A percentile compares a stretch with the other conserved stretches of the same genome.
Evolutionary conservation across 2,797 vertebrate species (phyloP).

Genomic region (Pseudotriccus pelzelni): DNA sequence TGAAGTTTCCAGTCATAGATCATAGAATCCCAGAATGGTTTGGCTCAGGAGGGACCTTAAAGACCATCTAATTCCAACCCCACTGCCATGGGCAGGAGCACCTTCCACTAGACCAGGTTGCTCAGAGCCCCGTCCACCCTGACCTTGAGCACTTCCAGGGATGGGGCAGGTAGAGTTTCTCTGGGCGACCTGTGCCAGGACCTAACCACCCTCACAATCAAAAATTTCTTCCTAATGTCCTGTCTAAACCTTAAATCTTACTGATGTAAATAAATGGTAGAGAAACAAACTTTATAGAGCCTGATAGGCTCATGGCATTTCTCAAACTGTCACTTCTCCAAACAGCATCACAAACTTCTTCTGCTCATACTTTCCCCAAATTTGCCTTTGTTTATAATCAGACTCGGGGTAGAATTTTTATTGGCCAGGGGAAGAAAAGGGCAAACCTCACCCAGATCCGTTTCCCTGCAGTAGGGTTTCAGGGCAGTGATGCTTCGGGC

Average conservation of each 20-base stretch:
- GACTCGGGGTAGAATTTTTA: background rate
- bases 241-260: background rate
- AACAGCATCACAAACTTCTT: accelerated
- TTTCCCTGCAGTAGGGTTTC: background rate
- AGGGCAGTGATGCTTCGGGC: accelerated
- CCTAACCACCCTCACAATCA: accelerated
- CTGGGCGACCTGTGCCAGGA: background rate
- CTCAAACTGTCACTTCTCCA: accelerated
- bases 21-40: background rate
- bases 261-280: background rate
- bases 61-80: accelerated
- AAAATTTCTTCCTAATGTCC: background rate
- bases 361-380: background rate
- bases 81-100: background rate
- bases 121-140: background rate
- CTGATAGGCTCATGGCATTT: background rate
- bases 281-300: background rate
- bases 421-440: accelerated
- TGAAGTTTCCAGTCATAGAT: background rate
- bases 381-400: background rate
- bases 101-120: accelerated
- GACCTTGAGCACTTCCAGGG: background rate
- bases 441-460: background rate
- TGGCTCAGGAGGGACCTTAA: background rate
- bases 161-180: background rate